Evolutionary conservation across 2,113 vertebrate species (phyloP), one percentile per base, ranked within the genome.

Genomic region (Archilochus colubris): DNA sequence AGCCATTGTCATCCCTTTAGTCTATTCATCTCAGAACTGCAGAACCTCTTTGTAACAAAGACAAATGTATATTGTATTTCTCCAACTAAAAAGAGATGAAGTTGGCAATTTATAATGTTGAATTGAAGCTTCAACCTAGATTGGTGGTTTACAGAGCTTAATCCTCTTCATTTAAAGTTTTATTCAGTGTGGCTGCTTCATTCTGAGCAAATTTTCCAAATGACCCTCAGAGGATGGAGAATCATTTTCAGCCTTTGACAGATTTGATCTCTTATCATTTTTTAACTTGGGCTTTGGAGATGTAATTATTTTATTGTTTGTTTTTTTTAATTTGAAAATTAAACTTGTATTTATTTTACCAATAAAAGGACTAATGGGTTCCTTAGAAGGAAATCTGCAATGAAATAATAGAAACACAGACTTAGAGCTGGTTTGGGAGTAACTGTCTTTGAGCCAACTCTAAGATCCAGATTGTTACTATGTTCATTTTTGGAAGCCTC

Each of bases 401-500:
- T 38, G 80, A 86, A 90, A 67, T 76, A 93, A 58, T 16, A 88
- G 69, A 72, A 90, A 64, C 62, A 64, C 15, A 81, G 85, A 24
- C 57, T 72, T 27, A 36, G 53, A 84, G 17, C 19, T 84, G 73
- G 2, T 92, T 82, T 86, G 77, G 92, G 86, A 91, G 85, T 86
- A 92, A 36, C 82, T 92, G 91, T 84, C 80, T 94, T 82, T 75
- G 58, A 91, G 94, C 92, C 95, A 94, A 78, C 59, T 90, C 73
- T 57, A 86, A 73, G 81, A 97, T 93, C 85, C 86, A 91, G 94
- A 90, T 73, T 91, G 76, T 88, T 90, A 76, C 88, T 27, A 6
- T 88, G 88, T 95, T 95, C 94, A 59, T 92, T 97, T 96, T 96
- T 88, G 94, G 95, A 96, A 95, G 62, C 93, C 86, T 94, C 92